phyloP scores from a whole-genome alignment of 2,113 vertebrate species.

The Oryzias curvinotus region DNA sequence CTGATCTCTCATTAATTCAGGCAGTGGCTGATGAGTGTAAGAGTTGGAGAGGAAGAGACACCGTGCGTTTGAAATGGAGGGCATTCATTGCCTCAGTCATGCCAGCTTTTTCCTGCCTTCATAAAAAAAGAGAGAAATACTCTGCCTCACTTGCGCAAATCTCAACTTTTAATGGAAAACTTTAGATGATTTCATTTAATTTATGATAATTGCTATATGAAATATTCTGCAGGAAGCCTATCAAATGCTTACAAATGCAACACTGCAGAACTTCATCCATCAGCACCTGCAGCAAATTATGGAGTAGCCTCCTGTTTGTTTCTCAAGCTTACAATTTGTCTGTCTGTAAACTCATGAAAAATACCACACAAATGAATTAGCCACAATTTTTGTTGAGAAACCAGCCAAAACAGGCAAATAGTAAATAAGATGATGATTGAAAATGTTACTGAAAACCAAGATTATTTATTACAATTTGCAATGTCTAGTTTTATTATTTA shows the following conservation, averaged over 20 bases:
- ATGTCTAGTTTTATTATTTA: no score
- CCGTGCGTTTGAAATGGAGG: slow-evolving; percentile 39
- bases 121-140: slow-evolving; percentile 18
- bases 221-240: background rate
- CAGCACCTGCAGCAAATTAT: no score
- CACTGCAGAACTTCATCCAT: no score
- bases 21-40: slow-evolving; percentile 42
- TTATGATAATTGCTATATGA: slow-evolving; percentile 22
- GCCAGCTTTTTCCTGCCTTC: slow-evolving; percentile 22
- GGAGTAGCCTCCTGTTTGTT: no score
- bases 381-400: background rate
- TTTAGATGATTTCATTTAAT: slow-evolving; percentile 4
- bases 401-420: no score
- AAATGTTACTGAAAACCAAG: no score
- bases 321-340: no score
- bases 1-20: slow-evolving; percentile 66
- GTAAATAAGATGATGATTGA: no score
- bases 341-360: no score
- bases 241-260: no score
- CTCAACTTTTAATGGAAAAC: slow-evolving; percentile 22
- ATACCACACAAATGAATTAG: background rate
- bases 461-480: no score
- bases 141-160: slow-evolving; percentile 18
- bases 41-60: slow-evolving; percentile 10
- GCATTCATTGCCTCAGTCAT: slow-evolving; percentile 36